Percentiles rank a stretch among this genome's conserved stretches.
These are phyloP conservation scores for Bradypodion pumilum DNA, from an alignment of 2,797 vertebrate genomes.

Conservation along the genomic window DNA sequence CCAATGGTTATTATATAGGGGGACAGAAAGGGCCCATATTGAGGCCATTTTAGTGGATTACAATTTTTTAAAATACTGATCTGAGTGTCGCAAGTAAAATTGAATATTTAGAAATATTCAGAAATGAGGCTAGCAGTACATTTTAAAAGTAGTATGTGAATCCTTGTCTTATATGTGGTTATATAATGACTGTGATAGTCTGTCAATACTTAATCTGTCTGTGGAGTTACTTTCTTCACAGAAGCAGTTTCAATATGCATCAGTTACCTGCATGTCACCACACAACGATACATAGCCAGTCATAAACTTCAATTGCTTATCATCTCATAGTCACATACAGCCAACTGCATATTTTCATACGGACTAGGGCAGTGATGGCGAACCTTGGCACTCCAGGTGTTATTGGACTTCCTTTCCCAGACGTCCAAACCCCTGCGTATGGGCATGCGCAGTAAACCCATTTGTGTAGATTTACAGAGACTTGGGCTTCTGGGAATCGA, in stretches of 20 bases:
- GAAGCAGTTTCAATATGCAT: not conserved
- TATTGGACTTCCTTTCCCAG: no score
- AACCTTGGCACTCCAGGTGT: no score
- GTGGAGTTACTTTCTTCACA: not conserved
- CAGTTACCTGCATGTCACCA: not conserved
- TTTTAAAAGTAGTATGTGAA: not conserved
- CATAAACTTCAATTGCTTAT: no score
- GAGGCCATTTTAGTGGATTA: not conserved
- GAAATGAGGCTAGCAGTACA: not conserved
- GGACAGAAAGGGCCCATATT: not conserved
- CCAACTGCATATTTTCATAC: not conserved
- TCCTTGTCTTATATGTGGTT: not conserved
- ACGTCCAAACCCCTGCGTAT: no score
- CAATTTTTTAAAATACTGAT: not conserved
- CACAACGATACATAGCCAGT: not conserved
- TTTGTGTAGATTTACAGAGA: no score
- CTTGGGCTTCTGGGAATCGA: no score
- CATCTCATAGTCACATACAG: not conserved
- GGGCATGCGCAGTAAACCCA: no score
- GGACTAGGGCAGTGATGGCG: no score
- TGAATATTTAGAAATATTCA: not conserved
- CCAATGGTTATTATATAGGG: not conserved
- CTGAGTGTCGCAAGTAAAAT: not conserved
- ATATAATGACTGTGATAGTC: not conserved
- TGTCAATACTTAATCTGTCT: not conserved